These are phyloP conservation scores for Penaeus chinensis DNA, from an alignment of 1,140 invertebrate genomes.

Conservation along the genomic window DNA sequence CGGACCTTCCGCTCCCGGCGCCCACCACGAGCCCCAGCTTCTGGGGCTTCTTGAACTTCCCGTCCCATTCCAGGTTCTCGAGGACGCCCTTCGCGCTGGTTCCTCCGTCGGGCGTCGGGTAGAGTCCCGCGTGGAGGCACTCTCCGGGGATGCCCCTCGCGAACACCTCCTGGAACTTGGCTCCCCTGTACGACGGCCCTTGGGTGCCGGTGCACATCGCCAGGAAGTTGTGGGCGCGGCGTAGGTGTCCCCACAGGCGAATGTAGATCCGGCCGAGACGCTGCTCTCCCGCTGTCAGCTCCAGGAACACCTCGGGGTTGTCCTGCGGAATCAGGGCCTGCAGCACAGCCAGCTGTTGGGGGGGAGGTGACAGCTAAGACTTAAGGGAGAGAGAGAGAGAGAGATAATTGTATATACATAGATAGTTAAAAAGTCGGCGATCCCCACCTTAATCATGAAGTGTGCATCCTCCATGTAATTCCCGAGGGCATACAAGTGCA, in stretches of 20 bases:
- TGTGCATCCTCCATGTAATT: too few species aligned
- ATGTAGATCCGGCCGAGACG: constrained; percentile 20
- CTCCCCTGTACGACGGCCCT: constrained; percentile 32
- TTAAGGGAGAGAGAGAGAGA: too few species aligned
- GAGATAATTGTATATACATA: too few species aligned
- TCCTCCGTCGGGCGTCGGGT: constrained; percentile 24
- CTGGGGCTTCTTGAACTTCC: constrained; percentile 29
- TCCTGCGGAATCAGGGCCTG: background rate
- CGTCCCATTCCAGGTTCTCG: constrained; percentile 48
- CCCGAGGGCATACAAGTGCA: too few species aligned
- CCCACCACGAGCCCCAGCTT: constrained; percentile 39
- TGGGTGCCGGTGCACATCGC: constrained; percentile 47
- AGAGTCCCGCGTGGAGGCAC: constrained; percentile 43
- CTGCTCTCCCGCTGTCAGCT: constrained; percentile 4
- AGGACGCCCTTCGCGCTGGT: constrained; percentile 25
- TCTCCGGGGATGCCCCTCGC: constrained; percentile 41
- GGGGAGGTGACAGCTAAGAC: background rate
- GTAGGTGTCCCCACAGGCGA: constrained; percentile 20
- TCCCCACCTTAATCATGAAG: too few species aligned
- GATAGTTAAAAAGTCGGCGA: too few species aligned
- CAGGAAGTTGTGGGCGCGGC: constrained; percentile 28
- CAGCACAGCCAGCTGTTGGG: constrained; percentile 12
- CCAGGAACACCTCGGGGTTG: constrained; percentile 25
- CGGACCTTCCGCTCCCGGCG: constrained; percentile 36
- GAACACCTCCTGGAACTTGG: constrained; percentile 51